Base-by-base conservation (phyloP, 2,797 vertebrate species). In the Malurus splendens region DNA sequence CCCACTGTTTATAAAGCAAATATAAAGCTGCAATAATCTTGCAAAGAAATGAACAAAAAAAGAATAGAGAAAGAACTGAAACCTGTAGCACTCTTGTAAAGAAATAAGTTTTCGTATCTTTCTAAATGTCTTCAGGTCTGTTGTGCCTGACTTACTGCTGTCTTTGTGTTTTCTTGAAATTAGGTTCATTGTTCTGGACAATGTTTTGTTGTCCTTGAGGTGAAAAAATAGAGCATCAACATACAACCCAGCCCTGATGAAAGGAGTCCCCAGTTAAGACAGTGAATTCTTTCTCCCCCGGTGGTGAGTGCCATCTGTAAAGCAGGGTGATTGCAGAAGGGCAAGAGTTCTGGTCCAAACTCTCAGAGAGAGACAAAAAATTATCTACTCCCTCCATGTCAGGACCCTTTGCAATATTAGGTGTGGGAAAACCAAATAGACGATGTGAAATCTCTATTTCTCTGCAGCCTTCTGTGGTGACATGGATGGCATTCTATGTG, bases 381-480 rank as follows among this genome's bases (percentile, higher is more conserved):
- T 61, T 1, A 0, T 15, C 27, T 6, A 1, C 27, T 74, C 23
- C 4, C 16, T 83, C 36, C 2, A 0, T 10, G 6, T 23, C 44
- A 61, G 65, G 23, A 30, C 5, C 47, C 28, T 80, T 74, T 71
- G 56, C 41, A 45, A 44, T 30, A 11, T 8, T 14, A 54, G 42
- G 18, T 24, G n/a, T 1, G 4, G 33, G 17, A 71, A 42, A 90
- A 82, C 42, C 20, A 72, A 86, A 75, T 19, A 61, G 28, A 57
- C 36, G 0, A 4, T 5, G 18, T 39, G 50, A 87, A 68, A 11
- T 9, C 22, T n/a, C 27, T 41, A 13, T 11, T 72, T 30, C 10
- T 52, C 23, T 56, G 12, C 25, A 73, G 27, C 7, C 28, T 17
- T 72, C 36, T 44, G 19, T 36, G 23, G 42, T 20, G 5, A 1